These are phyloP conservation scores for Lacerta viridis DNA, from an alignment of 2,797 vertebrate genomes.

Conservation along the genomic window DNA sequence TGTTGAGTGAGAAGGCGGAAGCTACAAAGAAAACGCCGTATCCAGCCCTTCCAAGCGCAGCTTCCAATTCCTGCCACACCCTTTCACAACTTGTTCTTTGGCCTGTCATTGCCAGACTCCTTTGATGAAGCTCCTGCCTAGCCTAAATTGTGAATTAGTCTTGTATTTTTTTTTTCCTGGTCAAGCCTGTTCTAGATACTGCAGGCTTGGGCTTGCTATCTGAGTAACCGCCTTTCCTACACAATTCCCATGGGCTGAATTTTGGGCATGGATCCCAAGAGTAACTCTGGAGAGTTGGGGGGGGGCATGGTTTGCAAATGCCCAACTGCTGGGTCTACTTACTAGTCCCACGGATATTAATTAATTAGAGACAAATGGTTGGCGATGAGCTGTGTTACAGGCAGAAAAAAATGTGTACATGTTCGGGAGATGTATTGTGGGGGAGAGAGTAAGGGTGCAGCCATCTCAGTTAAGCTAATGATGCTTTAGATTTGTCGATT, in stretches of 20 bases:
- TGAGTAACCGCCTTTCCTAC: slow-evolving; percentile 30
- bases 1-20: not conserved
- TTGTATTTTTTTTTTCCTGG: not conserved
- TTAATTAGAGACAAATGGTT: not conserved
- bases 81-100: slow-evolving; percentile 16
- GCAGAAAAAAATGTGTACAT: too few species aligned
- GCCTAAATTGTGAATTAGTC: slow-evolving; percentile 6
- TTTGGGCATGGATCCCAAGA: not conserved
- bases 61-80: slow-evolving; percentile 13
- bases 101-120: not conserved
- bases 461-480: too few species aligned
- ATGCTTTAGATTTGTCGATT: too few species aligned
- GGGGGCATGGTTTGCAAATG: not conserved
- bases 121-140: not conserved
- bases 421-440: too few species aligned
- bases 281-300: not conserved
- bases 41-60: not conserved
- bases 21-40: not conserved
- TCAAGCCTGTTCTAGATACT: slow-evolving; percentile 2
- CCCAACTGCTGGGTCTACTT: not conserved
- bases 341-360: not conserved
- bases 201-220: slow-evolving; percentile 19
- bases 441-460: too few species aligned
- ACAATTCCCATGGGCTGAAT: slow-evolving; percentile 34
- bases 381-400: too few species aligned